Conservation (phyloP, 2,797 vertebrate genomes). For the Pangasius macronema region DNA sequence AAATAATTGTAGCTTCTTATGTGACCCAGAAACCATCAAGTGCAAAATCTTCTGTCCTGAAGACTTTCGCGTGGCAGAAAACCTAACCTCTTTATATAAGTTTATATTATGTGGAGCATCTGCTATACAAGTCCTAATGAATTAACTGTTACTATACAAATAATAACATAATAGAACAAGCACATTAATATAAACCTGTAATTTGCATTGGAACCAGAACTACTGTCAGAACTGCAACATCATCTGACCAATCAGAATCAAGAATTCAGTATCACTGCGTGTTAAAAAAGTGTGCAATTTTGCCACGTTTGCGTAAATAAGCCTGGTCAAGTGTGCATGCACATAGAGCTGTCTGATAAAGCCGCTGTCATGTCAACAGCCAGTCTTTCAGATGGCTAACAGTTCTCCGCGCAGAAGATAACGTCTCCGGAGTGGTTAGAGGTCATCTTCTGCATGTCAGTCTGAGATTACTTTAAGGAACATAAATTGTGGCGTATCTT, state of each 20-base stretch:
- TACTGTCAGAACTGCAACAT: background rate
- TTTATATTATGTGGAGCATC: background rate
- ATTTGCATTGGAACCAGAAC: background rate
- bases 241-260: background rate
- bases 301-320: background rate
- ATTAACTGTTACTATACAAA: background rate
- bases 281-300: background rate
- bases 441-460: slow-evolving; percentile 39
- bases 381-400: slow-evolving; percentile 29
- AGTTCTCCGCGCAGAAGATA: slow-evolving; percentile 25
- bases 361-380: slow-evolving; percentile 8
- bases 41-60: background rate
- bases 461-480: slow-evolving; percentile 33
- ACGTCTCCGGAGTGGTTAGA: slow-evolving; percentile 36
- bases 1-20: background rate
- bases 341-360: background rate
- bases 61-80: background rate
- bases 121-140: background rate
- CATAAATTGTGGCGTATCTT: slow-evolving; percentile 26
- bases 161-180: background rate
- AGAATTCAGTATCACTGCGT: background rate
- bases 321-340: background rate
- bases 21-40: background rate
- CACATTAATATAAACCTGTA: background rate
- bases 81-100: background rate